These are phyloP conservation scores for Stramonita haemastoma DNA, from an alignment of 2,888 invertebrate species.

Conservation along the genomic window DNA sequence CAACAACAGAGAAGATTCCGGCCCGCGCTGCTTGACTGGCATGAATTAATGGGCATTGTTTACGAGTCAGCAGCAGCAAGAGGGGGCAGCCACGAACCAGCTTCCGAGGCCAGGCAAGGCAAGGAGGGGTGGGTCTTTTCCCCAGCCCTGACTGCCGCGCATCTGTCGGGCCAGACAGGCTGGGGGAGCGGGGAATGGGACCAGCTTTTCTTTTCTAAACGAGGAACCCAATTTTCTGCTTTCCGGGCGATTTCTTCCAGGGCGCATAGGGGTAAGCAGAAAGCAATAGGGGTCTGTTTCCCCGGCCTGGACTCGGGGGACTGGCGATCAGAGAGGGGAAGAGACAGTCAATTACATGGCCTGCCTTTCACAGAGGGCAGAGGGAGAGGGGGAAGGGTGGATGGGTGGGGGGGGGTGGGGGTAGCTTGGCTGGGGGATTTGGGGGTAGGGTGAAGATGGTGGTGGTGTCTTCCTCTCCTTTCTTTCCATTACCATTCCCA, in stretches of 20 bases:
- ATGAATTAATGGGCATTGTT: constrained; percentile 40
- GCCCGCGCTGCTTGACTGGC: constrained; percentile 16
- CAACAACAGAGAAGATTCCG: background rate
- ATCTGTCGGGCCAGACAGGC: constrained; percentile 32
- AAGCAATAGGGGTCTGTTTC: constrained; percentile 49
- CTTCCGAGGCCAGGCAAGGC: background rate
- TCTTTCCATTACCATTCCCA: no score
- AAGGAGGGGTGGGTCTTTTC: background rate
- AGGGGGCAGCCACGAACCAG: background rate
- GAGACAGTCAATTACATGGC: constrained; percentile 43
- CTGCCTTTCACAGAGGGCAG: constrained; percentile 1
- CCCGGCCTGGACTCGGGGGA: constrained; percentile 40
- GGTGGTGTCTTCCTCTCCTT: background rate
- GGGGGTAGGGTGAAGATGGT: no score
- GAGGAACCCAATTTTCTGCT: constrained; percentile 50
- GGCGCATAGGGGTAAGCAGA: constrained; percentile 48
- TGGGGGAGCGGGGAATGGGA: background rate
- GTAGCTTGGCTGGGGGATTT: background rate
- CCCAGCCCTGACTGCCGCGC: constrained; percentile 19
- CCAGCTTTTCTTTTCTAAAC: constrained; percentile 43
- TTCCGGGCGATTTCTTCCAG: constrained; percentile 49
- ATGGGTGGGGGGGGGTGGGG: background rate
- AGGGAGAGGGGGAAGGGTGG: background rate
- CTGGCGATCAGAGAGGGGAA: constrained; percentile 29
- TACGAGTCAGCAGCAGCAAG: constrained; percentile 16